Base-by-base conservation (phyloP, 2,113 vertebrate species). In the Nestor notabilis region DNA sequence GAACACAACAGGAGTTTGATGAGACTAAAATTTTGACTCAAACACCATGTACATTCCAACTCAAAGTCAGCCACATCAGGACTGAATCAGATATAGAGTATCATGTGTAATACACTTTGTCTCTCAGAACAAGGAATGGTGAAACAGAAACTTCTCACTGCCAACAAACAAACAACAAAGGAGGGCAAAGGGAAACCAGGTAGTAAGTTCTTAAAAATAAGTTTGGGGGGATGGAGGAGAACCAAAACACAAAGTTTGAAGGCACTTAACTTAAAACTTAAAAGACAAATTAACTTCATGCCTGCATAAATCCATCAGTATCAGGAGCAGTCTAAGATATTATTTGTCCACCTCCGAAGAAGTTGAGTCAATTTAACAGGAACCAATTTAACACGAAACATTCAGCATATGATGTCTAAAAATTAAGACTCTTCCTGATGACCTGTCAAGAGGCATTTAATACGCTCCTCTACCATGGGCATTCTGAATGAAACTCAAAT, bases 221-320 rank as follows among this genome's bases (percentile, higher is more conserved):
- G 6, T 11, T 35, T 10, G 4, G 10, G 13, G 10, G 4, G 39
- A 39, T 39, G 39, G 39, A 39, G 39, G 2, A 2, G 2, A 7
- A 44, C 56, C 13, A 19, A 55, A 43, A 11, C 37, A 44, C 28
- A 10, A 41, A 17, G n/a, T 29, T 17, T 83, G 37, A 83, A 63
- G 16, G 21, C 25, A 83, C n/a, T 79, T 70, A 69, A 68, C 20
- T 27, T 35, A 39, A 3, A 24, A 33, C 25, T 49, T 41, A 31
- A 24, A 87, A 86, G 21, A 65, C 3, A 1, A 75, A 86, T 63
- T 58, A 83, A 80, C 11, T 81, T 87, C 17, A 78, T 6, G 12
- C 13, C 35, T 58, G 31, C 12, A 87, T 35, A 92, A 66, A 84
- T 10, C 23, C 15, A 70, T 18, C 35, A 44, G 10, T 37, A 68